Evolutionary conservation across 2,888 invertebrate species (phyloP).

Genomic region (Tupiocoris notatus): DNA sequence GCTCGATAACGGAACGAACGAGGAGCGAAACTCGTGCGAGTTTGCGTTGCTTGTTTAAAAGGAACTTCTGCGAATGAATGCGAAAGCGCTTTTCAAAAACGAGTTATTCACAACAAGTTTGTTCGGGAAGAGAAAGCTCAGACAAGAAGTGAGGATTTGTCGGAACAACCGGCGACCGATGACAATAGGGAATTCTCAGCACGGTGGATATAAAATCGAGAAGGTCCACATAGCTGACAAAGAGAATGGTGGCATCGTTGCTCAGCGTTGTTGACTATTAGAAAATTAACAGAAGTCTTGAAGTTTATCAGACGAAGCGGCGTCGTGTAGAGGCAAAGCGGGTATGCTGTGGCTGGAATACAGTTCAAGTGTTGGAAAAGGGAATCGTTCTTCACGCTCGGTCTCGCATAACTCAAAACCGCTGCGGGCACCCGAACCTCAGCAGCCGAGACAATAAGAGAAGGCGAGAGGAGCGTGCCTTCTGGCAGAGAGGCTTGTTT

Average conservation of each 20-base stretch:
- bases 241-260: neutral
- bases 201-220: constrained; percentile 1
- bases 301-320: constrained; percentile 12
- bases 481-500: neutral
- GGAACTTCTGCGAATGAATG: no score
- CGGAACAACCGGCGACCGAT: constrained; percentile 1
- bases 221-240: neutral
- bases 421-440: constrained; percentile 3
- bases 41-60: no score
- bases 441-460: constrained; percentile 12
- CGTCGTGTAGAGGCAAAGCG: neutral
- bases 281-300: constrained; percentile 35
- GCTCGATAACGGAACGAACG: no score
- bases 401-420: constrained; percentile 18
- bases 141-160: neutral
- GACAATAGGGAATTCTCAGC: constrained; percentile 1
- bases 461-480: no score
- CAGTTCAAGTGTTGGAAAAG: no score
- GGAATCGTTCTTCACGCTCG: constrained; percentile 10
- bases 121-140: constrained; percentile 4
- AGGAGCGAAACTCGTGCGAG: neutral
- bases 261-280: constrained; percentile 3
- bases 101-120: constrained; percentile 29
- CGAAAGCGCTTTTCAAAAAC: constrained; percentile 19
- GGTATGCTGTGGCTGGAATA: no score